Evolutionary conservation across 2,113 vertebrate genomes (phyloP).

Genomic region (Willisornis vidua): DNA sequence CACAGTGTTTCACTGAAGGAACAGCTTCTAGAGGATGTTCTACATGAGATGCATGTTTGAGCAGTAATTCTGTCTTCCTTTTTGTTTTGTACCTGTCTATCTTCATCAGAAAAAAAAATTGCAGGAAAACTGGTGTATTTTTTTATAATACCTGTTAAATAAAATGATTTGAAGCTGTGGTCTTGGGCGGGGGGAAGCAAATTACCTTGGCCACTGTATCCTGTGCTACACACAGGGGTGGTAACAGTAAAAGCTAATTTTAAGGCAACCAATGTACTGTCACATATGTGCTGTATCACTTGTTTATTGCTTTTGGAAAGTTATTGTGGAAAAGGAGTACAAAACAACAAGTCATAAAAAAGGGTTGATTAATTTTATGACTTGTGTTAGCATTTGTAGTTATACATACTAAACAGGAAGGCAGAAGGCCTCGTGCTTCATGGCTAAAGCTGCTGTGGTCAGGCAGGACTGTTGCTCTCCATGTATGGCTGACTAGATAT

Average conservation of each 20-base stretch:
- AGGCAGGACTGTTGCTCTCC: background rate
- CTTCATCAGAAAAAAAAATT: background rate
- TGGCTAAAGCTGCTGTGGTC: background rate
- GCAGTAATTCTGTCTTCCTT: background rate
- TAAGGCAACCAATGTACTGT: background rate
- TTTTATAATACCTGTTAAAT: background rate
- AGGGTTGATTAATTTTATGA: conserved; percentile 39
- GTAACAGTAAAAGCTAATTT: background rate
- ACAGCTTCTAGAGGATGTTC: background rate
- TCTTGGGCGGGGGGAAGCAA: background rate
- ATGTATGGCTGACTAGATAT: background rate
- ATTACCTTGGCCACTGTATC: background rate
- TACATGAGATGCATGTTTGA: background rate
- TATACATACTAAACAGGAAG: background rate
- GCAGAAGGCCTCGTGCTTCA: background rate
- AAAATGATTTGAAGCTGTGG: background rate
- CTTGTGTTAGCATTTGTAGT: background rate
- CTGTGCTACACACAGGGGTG: background rate
- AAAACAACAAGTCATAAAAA: conserved; percentile 9
- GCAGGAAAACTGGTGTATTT: background rate
- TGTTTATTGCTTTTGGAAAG: conserved; percentile 28
- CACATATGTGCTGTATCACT: background rate
- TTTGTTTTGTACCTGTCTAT: background rate
- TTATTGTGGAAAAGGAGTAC: background rate
- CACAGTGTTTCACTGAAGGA: background rate